phyloP scores from a whole-genome alignment of 1,140 invertebrate species.

The Brachionus sp. region DNA sequence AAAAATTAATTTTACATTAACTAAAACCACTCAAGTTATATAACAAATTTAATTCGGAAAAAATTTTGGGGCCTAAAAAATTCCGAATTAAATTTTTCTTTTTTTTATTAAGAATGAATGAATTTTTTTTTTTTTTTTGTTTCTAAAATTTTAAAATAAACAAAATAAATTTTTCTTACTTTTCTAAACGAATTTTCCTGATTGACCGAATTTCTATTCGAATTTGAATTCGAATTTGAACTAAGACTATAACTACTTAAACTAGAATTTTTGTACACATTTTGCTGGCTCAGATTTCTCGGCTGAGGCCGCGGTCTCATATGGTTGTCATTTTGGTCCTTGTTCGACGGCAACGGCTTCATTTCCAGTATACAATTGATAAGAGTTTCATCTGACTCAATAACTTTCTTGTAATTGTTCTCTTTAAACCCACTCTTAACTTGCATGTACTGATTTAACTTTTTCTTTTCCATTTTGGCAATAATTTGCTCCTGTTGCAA shows the following conservation, averaged over 20 bases:
- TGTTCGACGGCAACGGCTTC: conserved; percentile 4
- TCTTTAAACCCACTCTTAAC: background rate
- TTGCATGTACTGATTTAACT: background rate
- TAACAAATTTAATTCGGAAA: no score
- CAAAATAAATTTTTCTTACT: background rate
- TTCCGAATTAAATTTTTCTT: no score
- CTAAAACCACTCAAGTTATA: no score
- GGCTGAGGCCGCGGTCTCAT: background rate
- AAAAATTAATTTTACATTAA: no score
- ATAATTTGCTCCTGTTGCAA: conserved; percentile 12
- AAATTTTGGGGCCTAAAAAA: no score
- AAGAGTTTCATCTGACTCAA: background rate
- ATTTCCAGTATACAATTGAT: conserved; percentile 34
- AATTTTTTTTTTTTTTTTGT: no score
- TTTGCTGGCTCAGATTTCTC: background rate
- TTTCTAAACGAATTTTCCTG: background rate
- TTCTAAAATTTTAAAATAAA: background rate
- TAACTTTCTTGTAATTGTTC: background rate
- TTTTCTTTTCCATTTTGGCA: background rate
- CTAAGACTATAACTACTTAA: conserved; percentile 23
- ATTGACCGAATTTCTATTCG: conserved; percentile 10
- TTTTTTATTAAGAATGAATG: no score
- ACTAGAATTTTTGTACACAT: background rate
- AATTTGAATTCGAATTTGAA: background rate
- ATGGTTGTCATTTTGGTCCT: background rate